Evolutionary conservation across 2,797 vertebrate species (phyloP).

Genomic region (Octomys mimax): DNA sequence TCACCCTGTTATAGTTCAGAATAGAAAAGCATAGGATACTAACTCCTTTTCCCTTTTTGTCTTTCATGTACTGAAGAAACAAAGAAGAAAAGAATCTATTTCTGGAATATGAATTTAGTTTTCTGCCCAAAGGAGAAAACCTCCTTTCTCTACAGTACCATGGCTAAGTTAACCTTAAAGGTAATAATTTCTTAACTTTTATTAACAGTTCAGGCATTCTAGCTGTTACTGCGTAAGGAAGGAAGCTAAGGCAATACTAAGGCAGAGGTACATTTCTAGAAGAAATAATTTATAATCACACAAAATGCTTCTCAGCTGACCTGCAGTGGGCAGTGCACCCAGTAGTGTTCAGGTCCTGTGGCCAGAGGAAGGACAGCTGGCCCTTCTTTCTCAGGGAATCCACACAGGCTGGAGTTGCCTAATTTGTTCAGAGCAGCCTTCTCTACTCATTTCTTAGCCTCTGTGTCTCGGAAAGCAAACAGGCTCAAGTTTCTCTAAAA

Average conservation of each 20-base stretch:
- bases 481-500: neutral
- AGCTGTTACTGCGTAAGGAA: conserved; percentile 3
- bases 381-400: neutral
- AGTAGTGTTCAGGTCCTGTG: neutral
- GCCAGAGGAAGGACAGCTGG: neutral
- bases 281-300: neutral
- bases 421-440: neutral
- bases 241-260: neutral
- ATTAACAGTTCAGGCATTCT: neutral
- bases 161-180: neutral
- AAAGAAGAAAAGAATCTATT: conserved; percentile 61
- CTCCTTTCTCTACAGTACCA: neutral
- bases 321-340: neutral
- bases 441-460: neutral
- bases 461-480: conserved; percentile 32
- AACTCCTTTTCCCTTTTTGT: neutral
- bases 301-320: conserved; percentile 1
- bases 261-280: neutral
- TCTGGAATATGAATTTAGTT: conserved; percentile 61
- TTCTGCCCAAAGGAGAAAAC: neutral
- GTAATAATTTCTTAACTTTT: neutral
- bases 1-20: conserved; percentile 11
- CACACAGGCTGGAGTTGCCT: neutral
- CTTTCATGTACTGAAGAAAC: conserved; percentile 39
- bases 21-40: conserved; percentile 38